phyloP scores from a whole-genome alignment of 2,113 vertebrate genomes.

The Piprites chloris region DNA sequence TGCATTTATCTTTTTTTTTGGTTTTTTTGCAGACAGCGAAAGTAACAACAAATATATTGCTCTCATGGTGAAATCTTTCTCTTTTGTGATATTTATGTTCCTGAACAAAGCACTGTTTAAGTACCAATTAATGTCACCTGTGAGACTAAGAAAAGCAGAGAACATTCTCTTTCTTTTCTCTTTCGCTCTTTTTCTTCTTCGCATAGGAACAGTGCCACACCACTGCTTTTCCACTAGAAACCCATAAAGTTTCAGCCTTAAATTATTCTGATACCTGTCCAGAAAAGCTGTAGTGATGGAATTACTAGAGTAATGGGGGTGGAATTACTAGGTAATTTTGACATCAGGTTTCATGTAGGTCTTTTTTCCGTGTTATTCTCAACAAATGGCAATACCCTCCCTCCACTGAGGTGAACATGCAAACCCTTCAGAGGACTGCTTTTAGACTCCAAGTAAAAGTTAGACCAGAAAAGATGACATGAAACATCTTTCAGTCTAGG shows the following conservation, averaged over 20 bases:
- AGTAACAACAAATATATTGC: not conserved
- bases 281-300: not conserved
- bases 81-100: not conserved
- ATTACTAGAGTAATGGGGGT: not conserved
- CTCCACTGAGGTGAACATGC: not conserved
- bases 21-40: not conserved
- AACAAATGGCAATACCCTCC: not conserved
- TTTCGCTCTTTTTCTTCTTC: not conserved
- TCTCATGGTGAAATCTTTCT: not conserved
- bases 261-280: not conserved
- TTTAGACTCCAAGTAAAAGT: not conserved
- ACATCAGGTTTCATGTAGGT: not conserved
- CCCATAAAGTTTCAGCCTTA: not conserved
- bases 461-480: not conserved
- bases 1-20: not conserved
- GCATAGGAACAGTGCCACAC: not conserved
- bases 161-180: not conserved
- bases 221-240: not conserved
- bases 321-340: not conserved
- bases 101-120: slow-evolving; percentile 10
- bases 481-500: not conserved
- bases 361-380: not conserved
- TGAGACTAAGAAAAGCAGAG: not conserved
- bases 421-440: not conserved
- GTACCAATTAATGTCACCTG: not conserved